Percentiles rank a stretch among this genome's conserved stretches.
These are phyloP conservation scores for Sylvilagus bachmani DNA, from an alignment of 2,113 vertebrate genomes.

Conservation along the genomic window DNA sequence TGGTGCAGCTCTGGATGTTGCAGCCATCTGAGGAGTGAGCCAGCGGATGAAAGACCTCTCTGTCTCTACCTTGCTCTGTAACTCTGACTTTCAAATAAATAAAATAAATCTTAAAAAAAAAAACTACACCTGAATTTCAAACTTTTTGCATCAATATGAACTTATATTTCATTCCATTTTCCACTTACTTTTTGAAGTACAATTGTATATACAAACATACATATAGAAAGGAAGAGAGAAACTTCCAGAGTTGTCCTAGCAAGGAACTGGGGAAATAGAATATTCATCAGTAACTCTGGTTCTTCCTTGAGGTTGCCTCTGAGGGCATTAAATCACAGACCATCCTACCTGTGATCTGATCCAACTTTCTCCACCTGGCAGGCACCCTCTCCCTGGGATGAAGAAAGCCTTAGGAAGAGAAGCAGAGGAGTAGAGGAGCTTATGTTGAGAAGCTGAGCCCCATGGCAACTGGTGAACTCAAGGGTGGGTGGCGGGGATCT, in stretches of 20 bases:
- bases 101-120: too few species aligned
- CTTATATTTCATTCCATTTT: too few species aligned
- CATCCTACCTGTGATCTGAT: not conserved
- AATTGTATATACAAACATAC: not conserved
- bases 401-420: not conserved
- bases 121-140: too few species aligned
- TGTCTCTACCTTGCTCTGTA: too few species aligned
- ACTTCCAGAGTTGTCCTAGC: not conserved
- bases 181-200: not conserved
- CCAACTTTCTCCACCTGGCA: not conserved
- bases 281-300: not conserved
- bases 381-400: fast-evolving
- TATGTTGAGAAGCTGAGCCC: not conserved
- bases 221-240: not conserved
- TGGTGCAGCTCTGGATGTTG: too few species aligned
- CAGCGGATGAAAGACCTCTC: too few species aligned
- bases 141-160: too few species aligned
- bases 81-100: too few species aligned
- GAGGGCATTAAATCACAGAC: not conserved
- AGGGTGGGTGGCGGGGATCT: too few species aligned
- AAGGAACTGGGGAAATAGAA: not conserved
- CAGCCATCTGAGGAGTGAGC: too few species aligned
- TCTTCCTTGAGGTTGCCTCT: not conserved
- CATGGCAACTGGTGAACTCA: not conserved
- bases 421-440: not conserved